Conservation (phyloP, 1,140 invertebrate species). For the Trachymyrmex septentrionalis region DNA sequence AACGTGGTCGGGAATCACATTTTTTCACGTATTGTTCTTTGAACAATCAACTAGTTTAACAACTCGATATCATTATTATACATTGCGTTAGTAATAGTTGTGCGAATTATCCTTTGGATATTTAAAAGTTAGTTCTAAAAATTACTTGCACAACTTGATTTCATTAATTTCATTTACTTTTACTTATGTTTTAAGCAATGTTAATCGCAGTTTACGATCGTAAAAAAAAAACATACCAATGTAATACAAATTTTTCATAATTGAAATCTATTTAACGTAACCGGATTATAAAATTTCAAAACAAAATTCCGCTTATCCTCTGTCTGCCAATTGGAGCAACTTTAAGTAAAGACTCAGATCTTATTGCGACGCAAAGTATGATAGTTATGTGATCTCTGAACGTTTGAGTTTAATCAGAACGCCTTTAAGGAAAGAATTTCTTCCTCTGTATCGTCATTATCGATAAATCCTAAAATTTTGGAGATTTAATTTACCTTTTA, state of each 20-base stretch:
- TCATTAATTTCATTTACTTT: not conserved
- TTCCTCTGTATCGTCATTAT: not conserved
- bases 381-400: not conserved
- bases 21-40: slow-evolving; percentile 17
- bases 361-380: not conserved
- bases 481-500: not conserved
- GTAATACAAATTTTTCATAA: not conserved
- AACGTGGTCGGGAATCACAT: not conserved
- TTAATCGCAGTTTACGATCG: not conserved
- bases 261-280: not conserved
- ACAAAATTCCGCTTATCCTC: not conserved
- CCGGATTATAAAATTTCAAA: not conserved
- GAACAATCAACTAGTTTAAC: not conserved
- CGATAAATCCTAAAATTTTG: not conserved
- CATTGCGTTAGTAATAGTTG: not conserved
- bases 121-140: not conserved
- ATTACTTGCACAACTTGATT: not conserved
- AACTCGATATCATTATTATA: not conserved
- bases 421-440: not conserved
- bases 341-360: not conserved
- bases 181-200: not conserved
- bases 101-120: not conserved
- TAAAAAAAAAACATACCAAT: not conserved
- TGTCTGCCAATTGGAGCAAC: not conserved
- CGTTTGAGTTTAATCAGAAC: not conserved